Percentiles rank a stretch among this genome's conserved stretches.
These are phyloP conservation scores for Thripadectes ignobilis DNA, from an alignment of 2,797 vertebrate genomes.

Conservation along the genomic window DNA sequence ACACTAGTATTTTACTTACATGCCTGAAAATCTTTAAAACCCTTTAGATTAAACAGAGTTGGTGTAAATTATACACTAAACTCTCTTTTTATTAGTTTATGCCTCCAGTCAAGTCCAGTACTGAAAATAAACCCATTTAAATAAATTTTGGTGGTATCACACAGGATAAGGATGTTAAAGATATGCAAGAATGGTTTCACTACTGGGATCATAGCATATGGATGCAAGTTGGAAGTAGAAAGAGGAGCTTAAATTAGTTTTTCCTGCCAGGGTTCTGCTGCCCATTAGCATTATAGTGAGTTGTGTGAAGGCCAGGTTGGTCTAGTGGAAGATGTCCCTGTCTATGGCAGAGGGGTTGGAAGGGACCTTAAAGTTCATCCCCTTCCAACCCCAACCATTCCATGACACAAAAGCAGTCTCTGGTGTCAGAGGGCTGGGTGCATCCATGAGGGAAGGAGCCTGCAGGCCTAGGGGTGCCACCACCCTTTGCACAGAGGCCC, in stretches of 20 bases:
- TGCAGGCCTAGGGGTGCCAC: background rate
- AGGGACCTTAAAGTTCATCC: background rate
- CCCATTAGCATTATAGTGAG: fast-evolving
- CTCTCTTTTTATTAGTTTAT: background rate
- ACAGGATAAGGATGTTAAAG: background rate
- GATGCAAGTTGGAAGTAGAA: background rate
- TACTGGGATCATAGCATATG: background rate
- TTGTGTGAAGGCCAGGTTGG: background rate
- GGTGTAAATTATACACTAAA: background rate
- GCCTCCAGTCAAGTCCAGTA: background rate
- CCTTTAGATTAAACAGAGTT: background rate
- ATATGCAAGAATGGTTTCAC: background rate
- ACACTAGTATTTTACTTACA: background rate
- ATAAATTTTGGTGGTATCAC: background rate
- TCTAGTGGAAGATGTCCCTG: background rate
- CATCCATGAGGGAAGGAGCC: fast-evolving
- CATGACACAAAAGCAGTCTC: background rate
- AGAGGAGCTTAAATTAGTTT: background rate
- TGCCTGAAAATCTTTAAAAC: background rate
- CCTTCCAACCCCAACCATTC: background rate
- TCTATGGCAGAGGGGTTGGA: background rate
- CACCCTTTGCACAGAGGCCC: background rate
- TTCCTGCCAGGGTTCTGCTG: background rate
- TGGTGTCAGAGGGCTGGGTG: fast-evolving
- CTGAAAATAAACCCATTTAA: background rate